A percentile compares a stretch with the other conserved stretches of the same genome.
phyloP scores from a whole-genome alignment of 2,113 vertebrate genomes.

The Cyanistes caeruleus region DNA sequence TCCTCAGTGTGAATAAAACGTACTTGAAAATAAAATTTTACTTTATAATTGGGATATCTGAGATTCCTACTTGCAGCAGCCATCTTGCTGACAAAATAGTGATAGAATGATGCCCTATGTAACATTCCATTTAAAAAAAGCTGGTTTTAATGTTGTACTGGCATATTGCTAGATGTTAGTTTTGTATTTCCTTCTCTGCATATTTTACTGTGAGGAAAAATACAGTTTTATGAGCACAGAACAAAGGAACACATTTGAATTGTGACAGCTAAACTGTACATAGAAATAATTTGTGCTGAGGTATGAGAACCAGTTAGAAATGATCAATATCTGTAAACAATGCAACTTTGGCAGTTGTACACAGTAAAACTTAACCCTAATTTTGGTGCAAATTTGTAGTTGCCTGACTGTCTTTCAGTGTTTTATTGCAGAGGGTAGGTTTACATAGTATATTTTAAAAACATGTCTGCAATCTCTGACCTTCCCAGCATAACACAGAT shows the following conservation, averaged over 20 bases:
- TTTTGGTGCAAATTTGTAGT: not conserved
- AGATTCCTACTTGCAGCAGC: not conserved
- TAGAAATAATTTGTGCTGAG: not conserved
- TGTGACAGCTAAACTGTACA: not conserved
- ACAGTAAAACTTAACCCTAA: not conserved
- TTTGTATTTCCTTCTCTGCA: not conserved
- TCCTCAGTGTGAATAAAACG: slow-evolving; percentile 3
- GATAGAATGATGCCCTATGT: not conserved
- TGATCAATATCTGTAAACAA: not conserved
- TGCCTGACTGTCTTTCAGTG: not conserved
- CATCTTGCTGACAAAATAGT: not conserved
- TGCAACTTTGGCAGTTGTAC: not conserved
- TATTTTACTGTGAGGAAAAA: not conserved
- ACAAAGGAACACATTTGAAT: not conserved
- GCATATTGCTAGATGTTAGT: not conserved
- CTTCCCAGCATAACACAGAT: not conserved
- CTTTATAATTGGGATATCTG: slow-evolving; percentile 7
- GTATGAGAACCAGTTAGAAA: not conserved
- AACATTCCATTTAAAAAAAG: not conserved
- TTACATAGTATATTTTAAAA: not conserved
- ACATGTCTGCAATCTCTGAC: not conserved
- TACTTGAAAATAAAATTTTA: slow-evolving; percentile 30
- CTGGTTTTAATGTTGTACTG: not conserved
- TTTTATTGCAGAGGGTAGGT: not conserved
- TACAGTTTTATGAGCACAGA: not conserved